Percentiles rank a stretch among this genome's conserved stretches.
These are phyloP conservation scores for Clivina fossor DNA, from an alignment of 2,888 invertebrate species.

Conservation along the genomic window DNA sequence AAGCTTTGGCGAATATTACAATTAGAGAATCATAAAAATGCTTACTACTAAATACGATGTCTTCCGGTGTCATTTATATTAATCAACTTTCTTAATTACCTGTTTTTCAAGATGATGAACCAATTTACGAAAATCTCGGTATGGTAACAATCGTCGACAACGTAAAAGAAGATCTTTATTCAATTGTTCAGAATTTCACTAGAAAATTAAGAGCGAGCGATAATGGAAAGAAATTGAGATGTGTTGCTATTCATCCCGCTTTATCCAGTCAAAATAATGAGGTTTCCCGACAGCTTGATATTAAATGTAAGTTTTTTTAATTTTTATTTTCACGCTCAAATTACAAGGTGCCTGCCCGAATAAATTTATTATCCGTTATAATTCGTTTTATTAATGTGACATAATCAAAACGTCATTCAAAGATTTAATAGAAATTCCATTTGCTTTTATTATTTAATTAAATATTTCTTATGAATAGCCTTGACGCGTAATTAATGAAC, in stretches of 20 bases:
- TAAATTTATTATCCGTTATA: no score
- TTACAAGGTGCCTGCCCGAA: no score
- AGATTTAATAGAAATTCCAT: no score
- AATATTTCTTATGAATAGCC: no score
- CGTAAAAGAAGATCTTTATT: conserved; percentile 61
- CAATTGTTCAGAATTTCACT: conserved; percentile 68
- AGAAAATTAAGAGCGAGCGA: conserved; percentile 64
- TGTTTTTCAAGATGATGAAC: conserved; percentile 60
- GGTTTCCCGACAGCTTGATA: conserved; percentile 56
- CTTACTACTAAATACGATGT: no score
- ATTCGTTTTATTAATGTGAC: no score
- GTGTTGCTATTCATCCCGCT: conserved; percentile 69
- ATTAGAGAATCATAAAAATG: no score
- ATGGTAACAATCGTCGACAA: conserved; percentile 57
- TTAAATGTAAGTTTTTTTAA: conserved; percentile 57
- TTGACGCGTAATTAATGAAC: no score
- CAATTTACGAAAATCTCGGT: conserved; percentile 57
- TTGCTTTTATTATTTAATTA: no score
- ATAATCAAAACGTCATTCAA: no score
- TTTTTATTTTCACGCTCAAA: neutral
- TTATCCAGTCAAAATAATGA: conserved; percentile 50
- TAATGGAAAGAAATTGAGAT: conserved; percentile 64
- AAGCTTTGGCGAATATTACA: no score
- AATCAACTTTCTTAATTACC: neutral
- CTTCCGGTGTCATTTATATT: no score